Base-by-base conservation (phyloP, 2,888 invertebrate genomes). In the Pollenia labialis region DNA sequence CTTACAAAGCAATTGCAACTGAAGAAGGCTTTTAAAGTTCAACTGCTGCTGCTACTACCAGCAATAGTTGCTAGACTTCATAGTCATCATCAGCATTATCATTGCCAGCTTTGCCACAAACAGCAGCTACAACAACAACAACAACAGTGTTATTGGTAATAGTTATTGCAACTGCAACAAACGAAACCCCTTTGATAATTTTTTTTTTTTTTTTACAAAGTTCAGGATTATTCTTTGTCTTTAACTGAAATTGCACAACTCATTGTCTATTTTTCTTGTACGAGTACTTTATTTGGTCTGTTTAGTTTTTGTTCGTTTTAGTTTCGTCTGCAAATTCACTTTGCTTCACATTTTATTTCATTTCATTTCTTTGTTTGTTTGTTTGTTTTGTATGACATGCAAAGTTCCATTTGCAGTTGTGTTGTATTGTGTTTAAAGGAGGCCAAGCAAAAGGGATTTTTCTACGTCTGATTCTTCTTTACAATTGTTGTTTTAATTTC, bases 11-110 rank as follows among this genome's bases (percentile, higher is more conserved):
- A 87, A 84, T 84, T 87, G 87, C 87, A 87, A 87, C 87, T 87
- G 87, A 87, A 87, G 87, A 87, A 87, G 87, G 64, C 83, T 75
- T 62, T 76, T 50, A 87, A 84, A 81, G 87, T 87, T 84, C 81
- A 87, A 84, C 81, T 77, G 75, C 75, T 71, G 23, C 77, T 64
- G 54, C 77, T 50, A 42, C 75, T 75, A 18, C 64, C 52, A 9
- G 50, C 69, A 62, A 32, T 48, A 71, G 62, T 50, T 23, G 52
- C n/a, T 42, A 50, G 50, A 42, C 23, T 80, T 42, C 60, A 52
- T 42, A 58, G 58, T 50, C 68, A 50, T 79, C 68, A 56, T 32
- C 32, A 58, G 23, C 58, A 58, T 32, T 32, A 32, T 32, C 32
- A 32, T 48, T 14, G 12, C 40, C 50, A 50, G 16, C 14, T 23